phyloP scores from a whole-genome alignment of 2,797 vertebrate species.

The Coregonus suidteri region DNA sequence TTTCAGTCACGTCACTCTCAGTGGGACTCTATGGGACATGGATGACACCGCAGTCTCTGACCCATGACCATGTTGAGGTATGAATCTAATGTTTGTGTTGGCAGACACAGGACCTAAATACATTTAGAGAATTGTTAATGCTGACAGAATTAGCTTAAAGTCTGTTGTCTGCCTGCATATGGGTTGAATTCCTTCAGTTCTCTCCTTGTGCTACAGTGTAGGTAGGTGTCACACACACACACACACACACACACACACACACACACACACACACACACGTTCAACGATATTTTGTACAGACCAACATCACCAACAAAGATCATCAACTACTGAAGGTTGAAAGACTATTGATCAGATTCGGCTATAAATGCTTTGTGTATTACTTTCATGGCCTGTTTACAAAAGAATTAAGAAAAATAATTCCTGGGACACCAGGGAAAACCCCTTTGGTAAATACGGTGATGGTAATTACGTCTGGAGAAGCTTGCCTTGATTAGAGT shows the following conservation, averaged over 20 bases:
- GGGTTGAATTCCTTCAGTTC: not conserved
- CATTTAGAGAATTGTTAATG: too few species aligned
- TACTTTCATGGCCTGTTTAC: not conserved
- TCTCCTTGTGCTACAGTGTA: not conserved
- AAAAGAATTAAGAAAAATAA: not conserved
- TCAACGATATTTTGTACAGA: not conserved
- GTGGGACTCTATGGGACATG: too few species aligned
- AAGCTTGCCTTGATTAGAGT: conserved; percentile 43
- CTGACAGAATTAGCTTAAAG: too few species aligned
- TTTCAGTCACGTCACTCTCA: too few species aligned
- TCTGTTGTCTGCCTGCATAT: not conserved
- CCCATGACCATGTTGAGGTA: not conserved
- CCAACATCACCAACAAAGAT: not conserved
- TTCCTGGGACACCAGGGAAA: conserved; percentile 6
- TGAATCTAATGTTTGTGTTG: too few species aligned
- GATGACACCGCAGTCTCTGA: not conserved
- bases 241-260: too few species aligned
- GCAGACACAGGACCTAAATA: too few species aligned
- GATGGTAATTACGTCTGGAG: conserved; percentile 36
- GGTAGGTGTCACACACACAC: too few species aligned
- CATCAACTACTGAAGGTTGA: not conserved
- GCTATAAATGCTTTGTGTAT: not conserved
- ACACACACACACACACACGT: too few species aligned
- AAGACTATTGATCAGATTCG: not conserved
- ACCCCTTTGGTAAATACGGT: conserved; percentile 29